These are phyloP conservation scores for Chrysolina oricalcia DNA, from an alignment of 2,888 invertebrate genomes.

Conservation along the genomic window DNA sequence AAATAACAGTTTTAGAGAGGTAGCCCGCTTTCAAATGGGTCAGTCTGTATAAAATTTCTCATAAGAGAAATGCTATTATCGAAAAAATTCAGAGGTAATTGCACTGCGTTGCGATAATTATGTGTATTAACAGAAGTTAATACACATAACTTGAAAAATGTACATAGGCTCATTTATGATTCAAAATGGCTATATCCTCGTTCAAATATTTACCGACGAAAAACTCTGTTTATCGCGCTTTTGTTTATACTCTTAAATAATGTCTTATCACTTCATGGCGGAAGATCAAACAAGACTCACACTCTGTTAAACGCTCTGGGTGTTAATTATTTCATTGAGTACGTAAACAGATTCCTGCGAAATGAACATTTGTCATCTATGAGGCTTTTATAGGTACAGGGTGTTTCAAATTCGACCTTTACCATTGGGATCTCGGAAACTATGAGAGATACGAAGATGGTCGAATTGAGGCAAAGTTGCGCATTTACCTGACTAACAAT, in stretches of 20 bases:
- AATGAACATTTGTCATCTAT: neutral
- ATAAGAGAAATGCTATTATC: too few relatives aligned
- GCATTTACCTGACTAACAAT: too few relatives aligned
- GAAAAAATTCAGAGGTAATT: too few relatives aligned
- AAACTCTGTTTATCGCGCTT: conserved; percentile 19
- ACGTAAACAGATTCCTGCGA: conserved; percentile 1
- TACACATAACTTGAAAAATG: neutral
- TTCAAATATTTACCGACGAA: conserved; percentile 27
- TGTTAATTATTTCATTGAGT: conserved; percentile 26
- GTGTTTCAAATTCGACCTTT: too few relatives aligned
- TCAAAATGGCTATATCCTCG: neutral
- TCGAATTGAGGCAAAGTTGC: too few relatives aligned
- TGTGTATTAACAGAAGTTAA: neutral
- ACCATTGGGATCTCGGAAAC: too few relatives aligned
- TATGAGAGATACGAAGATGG: too few relatives aligned
- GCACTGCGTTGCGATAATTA: too few relatives aligned
- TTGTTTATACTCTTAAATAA: conserved; percentile 15
- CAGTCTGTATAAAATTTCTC: too few relatives aligned
- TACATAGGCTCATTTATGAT: neutral
- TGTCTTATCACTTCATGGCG: conserved; percentile 26
- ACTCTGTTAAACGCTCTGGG: conserved; percentile 17
- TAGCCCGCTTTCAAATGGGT: too few relatives aligned
- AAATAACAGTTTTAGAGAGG: too few relatives aligned
- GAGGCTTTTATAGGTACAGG: too few relatives aligned
- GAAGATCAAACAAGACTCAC: conserved; percentile 24